Conservation (phyloP, 1,140 invertebrate genomes). For the Hormaphis cornu region DNA sequence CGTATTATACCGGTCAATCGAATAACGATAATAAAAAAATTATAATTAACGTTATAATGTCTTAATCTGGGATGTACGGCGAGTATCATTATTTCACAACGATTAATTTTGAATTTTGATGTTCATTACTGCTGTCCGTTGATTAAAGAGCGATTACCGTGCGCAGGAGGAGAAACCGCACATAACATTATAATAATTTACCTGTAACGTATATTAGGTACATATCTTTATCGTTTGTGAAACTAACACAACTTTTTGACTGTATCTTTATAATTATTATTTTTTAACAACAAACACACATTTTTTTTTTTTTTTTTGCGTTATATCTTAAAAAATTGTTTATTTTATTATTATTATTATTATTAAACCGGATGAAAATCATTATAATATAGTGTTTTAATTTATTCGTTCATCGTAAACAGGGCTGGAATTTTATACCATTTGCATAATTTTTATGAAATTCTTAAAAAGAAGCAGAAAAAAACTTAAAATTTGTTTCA, state of each 20-base stretch:
- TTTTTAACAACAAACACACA: background rate
- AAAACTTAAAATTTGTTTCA: no score
- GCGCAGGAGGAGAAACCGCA: background rate
- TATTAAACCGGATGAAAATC: background rate
- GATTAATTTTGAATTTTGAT: no score
- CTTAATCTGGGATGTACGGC: no score
- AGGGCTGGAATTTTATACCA: no score
- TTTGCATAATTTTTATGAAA: no score
- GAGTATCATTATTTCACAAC: no score
- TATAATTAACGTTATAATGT: no score
- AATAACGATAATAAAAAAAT: no score
- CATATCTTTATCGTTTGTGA: background rate
- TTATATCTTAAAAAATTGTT: background rate
- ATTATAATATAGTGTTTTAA: background rate
- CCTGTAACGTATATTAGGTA: background rate
- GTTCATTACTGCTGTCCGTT: no score
- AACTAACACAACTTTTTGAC: conserved; percentile 3
- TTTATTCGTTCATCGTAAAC: no score
- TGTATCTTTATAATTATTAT: background rate
- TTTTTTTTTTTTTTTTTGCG: background rate
- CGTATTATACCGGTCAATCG: no score
- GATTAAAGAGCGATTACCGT: background rate
- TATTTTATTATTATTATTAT: background rate
- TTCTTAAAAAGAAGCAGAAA: no score
- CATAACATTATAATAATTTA: background rate